Percentiles rank a stretch among this genome's conserved stretches.
Conservation (phyloP, 2,113 vertebrate genomes). For the Clarias magur region DNA sequence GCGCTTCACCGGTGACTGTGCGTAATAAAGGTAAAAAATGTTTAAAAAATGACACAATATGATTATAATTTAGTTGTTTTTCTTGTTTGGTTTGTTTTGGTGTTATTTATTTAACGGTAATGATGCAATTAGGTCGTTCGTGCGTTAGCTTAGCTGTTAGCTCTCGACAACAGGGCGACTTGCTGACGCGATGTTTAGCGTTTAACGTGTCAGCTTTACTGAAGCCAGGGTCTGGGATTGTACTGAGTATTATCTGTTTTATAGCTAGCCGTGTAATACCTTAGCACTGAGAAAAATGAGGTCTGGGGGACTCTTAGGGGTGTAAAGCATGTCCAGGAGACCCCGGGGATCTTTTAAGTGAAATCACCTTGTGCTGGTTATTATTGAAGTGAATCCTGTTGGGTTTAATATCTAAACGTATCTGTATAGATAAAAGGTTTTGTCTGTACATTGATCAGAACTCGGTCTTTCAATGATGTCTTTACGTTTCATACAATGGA, state of each 20-base stretch:
- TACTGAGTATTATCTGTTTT: not conserved
- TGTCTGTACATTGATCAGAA: no score
- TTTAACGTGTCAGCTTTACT: not conserved
- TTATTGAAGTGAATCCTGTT: not conserved
- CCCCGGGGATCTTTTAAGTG: not conserved
- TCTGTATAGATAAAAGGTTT: no score
- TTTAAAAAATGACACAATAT: not conserved
- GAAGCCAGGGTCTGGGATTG: no score
- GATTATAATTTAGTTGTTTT: not conserved
- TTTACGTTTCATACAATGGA: no score
- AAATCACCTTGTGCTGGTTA: not conserved
- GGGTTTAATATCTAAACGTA: not conserved
- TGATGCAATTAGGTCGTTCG: not conserved
- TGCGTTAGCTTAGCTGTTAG: slow-evolving; percentile 12
- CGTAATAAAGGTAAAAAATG: not conserved
- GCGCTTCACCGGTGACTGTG: not conserved
- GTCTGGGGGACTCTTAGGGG: no score
- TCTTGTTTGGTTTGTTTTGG: not conserved
- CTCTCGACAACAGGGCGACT: not conserved
- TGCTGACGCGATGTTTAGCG: not conserved
- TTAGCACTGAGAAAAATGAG: not conserved
- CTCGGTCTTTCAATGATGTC: no score
- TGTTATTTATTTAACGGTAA: not conserved
- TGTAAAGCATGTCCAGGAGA: no score
- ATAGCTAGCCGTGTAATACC: not conserved